Conservation (phyloP, 2,888 invertebrate genomes). For the Gerris lacustris region DNA sequence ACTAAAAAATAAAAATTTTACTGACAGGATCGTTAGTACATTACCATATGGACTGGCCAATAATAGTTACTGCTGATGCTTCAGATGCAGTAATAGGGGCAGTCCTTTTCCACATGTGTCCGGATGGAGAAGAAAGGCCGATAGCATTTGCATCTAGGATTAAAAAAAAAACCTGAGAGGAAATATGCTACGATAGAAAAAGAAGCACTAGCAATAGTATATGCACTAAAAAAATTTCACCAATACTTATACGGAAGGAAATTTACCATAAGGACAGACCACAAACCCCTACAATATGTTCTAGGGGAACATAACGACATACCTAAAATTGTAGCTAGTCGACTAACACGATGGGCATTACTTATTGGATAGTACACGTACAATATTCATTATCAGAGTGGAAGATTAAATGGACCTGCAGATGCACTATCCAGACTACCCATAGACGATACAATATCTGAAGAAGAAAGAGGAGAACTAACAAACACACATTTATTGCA, state of each 20-base stretch:
- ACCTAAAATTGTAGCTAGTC: conserved; percentile 23
- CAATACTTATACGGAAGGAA: conserved; percentile 15
- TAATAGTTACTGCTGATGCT: conserved; percentile 18
- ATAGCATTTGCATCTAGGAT: conserved; percentile 18
- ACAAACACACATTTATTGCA: neutral
- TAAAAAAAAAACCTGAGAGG: neutral
- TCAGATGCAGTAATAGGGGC: conserved; percentile 17
- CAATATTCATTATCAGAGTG: conserved; percentile 18
- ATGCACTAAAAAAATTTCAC: too few relatives aligned
- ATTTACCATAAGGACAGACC: conserved; percentile 20
- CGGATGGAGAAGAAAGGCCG: conserved; percentile 14
- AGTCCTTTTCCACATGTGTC: conserved; percentile 16
- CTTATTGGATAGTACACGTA: conserved; percentile 19
- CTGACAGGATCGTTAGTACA: conserved; percentile 12
- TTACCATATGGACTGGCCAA: too few relatives aligned
- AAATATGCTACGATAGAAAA: conserved; percentile 19
- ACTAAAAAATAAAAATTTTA: conserved; percentile 14
- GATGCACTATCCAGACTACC: conserved; percentile 22
- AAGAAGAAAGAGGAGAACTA: conserved; percentile 5
- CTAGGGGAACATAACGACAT: conserved; percentile 19
- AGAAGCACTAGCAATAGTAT: conserved; percentile 18
- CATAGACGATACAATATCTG: conserved; percentile 7
- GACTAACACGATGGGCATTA: conserved; percentile 20
- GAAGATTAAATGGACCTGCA: conserved; percentile 13
- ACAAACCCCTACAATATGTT: conserved; percentile 17